Percentiles rank a stretch among this genome's conserved stretches.
These are phyloP conservation scores for Streptopelia turtur DNA, from an alignment of 2,797 vertebrate species.

Conservation along the genomic window DNA sequence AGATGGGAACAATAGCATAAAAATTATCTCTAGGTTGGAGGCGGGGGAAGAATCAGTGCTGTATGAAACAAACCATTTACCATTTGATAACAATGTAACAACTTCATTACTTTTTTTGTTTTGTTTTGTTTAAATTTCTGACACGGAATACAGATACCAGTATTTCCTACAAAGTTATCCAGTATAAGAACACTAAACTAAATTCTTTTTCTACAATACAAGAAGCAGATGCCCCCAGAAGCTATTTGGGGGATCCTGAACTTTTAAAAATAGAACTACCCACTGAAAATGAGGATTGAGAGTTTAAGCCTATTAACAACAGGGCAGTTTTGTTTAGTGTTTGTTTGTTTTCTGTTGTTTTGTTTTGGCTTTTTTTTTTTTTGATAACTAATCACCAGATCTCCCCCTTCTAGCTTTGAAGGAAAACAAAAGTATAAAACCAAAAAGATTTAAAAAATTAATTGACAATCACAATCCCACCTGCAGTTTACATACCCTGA, in stretches of 20 bases:
- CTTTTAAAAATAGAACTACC: background rate
- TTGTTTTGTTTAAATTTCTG: background rate
- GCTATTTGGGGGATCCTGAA: background rate
- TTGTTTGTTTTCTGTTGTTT: too few species aligned
- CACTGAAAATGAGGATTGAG: background rate
- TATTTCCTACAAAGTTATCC: background rate
- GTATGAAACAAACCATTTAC: background rate
- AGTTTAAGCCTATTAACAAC: conserved; percentile 3
- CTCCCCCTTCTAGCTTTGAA: conserved; percentile 3
- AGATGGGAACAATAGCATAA: background rate
- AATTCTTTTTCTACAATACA: background rate
- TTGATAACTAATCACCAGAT: background rate
- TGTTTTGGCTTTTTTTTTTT: background rate
- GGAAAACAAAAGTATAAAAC: background rate
- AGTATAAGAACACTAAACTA: background rate
- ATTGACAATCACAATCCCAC: background rate
- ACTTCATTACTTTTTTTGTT: background rate
- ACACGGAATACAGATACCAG: background rate
- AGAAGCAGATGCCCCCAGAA: background rate
- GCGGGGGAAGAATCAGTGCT: background rate
- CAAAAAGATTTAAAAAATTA: background rate
- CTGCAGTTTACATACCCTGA: background rate
- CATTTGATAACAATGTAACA: background rate
- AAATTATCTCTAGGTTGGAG: background rate
- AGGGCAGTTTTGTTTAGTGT: background rate